Percentiles rank a stretch among this genome's conserved stretches.
These are phyloP conservation scores for Dendropsophus ebraccatus DNA, from an alignment of 2,113 vertebrate species.

Conservation along the genomic window DNA sequence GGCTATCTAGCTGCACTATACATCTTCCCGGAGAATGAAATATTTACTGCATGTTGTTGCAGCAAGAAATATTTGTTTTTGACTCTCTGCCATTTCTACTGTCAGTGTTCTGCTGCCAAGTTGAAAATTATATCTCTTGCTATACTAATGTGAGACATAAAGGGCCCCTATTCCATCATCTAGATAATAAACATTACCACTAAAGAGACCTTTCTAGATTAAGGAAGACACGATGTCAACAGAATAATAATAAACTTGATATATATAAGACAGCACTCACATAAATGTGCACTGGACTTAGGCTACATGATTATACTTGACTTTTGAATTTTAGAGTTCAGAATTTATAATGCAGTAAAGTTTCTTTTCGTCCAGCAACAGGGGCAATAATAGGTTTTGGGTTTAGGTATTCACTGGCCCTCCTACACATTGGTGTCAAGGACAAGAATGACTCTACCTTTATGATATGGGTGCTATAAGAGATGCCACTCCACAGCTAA, in stretches of 20 bases:
- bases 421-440: too few relatives aligned
- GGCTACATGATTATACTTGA: background rate
- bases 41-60: conserved; percentile 28
- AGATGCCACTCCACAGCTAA: too few relatives aligned
- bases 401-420: too few relatives aligned
- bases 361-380: too few relatives aligned
- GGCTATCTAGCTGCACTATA: conserved; percentile 3
- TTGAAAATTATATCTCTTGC: background rate
- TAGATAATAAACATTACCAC: background rate
- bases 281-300: background rate
- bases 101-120: background rate
- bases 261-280: background rate
- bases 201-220: conserved; percentile 7
- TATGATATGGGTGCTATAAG: too few relatives aligned
- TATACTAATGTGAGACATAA: conserved; percentile 10
- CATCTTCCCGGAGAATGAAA: conserved; percentile 24
- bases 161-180: background rate
- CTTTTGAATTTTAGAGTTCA: background rate
- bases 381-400: too few relatives aligned
- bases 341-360: too few relatives aligned
- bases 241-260: background rate
- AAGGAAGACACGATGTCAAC: background rate
- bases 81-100: background rate
- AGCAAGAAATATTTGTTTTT: conserved; percentile 39
- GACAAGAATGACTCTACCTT: too few relatives aligned